Base-by-base conservation (phyloP, 1,140 invertebrate genomes). In the Drosophila nasuta region DNA sequence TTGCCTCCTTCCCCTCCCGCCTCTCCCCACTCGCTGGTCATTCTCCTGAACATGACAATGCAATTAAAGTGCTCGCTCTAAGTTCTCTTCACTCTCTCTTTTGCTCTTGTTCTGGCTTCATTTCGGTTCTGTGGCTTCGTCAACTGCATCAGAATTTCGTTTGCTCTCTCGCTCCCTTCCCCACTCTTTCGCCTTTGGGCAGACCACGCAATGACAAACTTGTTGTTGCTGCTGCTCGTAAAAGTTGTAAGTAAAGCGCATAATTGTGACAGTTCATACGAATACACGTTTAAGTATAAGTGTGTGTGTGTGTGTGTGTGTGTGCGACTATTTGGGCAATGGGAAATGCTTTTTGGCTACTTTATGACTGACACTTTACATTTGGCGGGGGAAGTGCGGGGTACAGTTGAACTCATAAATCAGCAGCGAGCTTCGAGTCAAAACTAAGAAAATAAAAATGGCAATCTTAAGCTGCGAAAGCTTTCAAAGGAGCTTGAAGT, bases 181-280 rank as follows among this genome's bases (percentile, higher is more conserved):
- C 72, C 78, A 73, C 59, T 62, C 81, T 62, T 15, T 25, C 0
- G 20, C 20, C 20, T 20, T 35, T 11, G 20, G 28, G 20, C 49
- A 28, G 17, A 20, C 25, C 35, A 38, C 58, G 30, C 20, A 25
- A 46, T 20, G 15, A 43, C 11, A 43, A 43, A 13, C 41, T 48
- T 67, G 45, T 59, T 59, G 46, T 45, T 59, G 58, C 20, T 46
- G 46, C 20, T 51, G 45, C 35, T 33, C 48, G 30, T 48, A 41
- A 66, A 58, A 58, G 60, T 30, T 62, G 45, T 65, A 56, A 63
- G 38, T 69, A 69, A 75, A 75, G 49, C 65, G 49, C 49, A 30
- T 46, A 73, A 67, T 62, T 74, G 70, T 77, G 63, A 60, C 71
- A 77, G 67, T 67, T 71, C 46, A 66, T 66, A 46, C 46, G 25